These are phyloP conservation scores for Drosophila heteroneura DNA, from an alignment of 2,888 invertebrate genomes.

Conservation along the genomic window DNA sequence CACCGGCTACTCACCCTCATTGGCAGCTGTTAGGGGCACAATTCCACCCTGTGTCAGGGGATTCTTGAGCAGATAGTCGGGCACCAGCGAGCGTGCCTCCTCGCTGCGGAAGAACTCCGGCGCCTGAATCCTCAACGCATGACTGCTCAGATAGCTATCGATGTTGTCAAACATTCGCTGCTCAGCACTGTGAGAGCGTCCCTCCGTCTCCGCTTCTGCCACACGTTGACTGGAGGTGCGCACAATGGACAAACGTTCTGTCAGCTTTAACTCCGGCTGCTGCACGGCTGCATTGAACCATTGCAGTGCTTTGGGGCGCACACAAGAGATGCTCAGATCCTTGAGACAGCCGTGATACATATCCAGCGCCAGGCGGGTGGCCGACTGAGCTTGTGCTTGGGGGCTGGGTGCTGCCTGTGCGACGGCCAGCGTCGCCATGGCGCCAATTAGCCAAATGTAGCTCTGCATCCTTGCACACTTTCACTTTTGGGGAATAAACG, in stretches of 20 bases:
- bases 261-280: constrained; percentile 90
- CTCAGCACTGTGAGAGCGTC: constrained; percentile 78
- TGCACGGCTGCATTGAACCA: constrained; percentile 90
- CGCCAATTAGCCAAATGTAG: constrained; percentile 65
- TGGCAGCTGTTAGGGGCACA: constrained; percentile 89
- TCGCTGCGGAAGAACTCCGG: constrained; percentile 87
- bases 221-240: constrained; percentile 86
- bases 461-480: constrained; percentile 76
- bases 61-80: constrained; percentile 81
- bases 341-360: constrained; percentile 90
- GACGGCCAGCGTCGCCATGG: constrained; percentile 67
- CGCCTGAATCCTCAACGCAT: constrained; percentile 91
- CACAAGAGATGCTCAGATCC: constrained; percentile 90
- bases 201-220: not conserved
- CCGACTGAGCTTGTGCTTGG: constrained; percentile 87
- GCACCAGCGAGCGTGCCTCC: constrained; percentile 84
- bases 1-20: constrained; percentile 72
- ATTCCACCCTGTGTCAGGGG: constrained; percentile 89
- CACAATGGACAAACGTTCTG: constrained; percentile 91
- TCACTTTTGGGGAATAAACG: constrained; percentile 3
- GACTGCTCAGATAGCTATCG: constrained; percentile 91
- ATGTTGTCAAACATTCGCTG: constrained; percentile 89
- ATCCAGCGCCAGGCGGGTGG: constrained; percentile 88
- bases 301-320: constrained; percentile 91
- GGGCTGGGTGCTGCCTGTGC: constrained; percentile 49